Conservation (phyloP, 2,797 vertebrate species). For the Molossus alvarezi region DNA sequence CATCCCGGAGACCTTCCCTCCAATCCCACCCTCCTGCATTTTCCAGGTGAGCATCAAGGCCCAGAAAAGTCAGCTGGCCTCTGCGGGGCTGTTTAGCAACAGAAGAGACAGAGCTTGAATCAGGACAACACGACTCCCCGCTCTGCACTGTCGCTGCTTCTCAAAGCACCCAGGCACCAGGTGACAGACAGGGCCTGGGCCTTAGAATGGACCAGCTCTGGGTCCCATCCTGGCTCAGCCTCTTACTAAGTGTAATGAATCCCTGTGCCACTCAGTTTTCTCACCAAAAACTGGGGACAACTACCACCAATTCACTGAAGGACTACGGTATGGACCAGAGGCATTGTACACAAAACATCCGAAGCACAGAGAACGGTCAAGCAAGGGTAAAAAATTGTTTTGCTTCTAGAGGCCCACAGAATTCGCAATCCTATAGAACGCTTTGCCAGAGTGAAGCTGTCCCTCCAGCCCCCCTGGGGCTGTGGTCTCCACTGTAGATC, state of each 20-base stretch:
- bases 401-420: background rate
- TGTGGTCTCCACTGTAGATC: background rate
- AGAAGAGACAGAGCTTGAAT: background rate
- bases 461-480: background rate
- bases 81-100: accelerated
- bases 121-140: background rate
- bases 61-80: background rate
- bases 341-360: background rate
- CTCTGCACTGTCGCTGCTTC: background rate
- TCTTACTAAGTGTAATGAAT: background rate
- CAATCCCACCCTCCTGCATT: no score
- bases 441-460: background rate
- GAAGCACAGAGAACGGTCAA: background rate
- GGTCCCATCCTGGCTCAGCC: background rate
- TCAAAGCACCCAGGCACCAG: background rate
- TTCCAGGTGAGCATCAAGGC: background rate
- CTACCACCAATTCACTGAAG: no score
- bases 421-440: background rate
- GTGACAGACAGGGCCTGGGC: background rate
- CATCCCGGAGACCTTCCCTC: background rate
- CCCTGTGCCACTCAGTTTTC: background rate
- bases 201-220: background rate
- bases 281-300: background rate
- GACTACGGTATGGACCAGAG: background rate
- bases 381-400: background rate